These are phyloP conservation scores for Sthenelais limicola DNA, from an alignment of 2,888 invertebrate species.

Conservation along the genomic window DNA sequence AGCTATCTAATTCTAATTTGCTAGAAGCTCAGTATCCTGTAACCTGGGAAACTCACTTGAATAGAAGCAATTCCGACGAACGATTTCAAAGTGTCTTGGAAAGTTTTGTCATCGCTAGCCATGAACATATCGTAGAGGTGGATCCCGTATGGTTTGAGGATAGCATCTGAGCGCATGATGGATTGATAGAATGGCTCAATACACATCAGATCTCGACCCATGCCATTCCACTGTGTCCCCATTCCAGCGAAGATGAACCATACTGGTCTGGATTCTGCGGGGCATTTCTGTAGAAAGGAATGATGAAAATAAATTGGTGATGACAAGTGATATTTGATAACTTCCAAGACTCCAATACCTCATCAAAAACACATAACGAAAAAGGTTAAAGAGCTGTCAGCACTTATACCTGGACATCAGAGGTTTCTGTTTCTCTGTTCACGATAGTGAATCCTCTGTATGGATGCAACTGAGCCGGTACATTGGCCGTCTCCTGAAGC, in stretches of 20 bases:
- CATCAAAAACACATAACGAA: neutral
- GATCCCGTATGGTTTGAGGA: constrained; percentile 84
- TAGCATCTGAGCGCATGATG: constrained; percentile 83
- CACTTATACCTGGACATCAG: constrained; percentile 57
- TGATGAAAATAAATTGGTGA: neutral
- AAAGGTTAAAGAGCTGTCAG: too few species aligned
- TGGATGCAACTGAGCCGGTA: constrained; percentile 79
- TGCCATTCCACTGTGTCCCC: constrained; percentile 98
- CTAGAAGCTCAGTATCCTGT: too few species aligned
- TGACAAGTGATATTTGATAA: constrained; percentile 32
- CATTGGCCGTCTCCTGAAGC: constrained; percentile 61
- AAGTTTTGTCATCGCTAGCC: constrained; percentile 82
- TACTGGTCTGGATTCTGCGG: constrained; percentile 81
- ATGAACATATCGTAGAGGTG: constrained; percentile 87
- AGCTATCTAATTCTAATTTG: too few species aligned
- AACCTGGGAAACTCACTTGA: constrained; percentile 79
- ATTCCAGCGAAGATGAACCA: constrained; percentile 97
- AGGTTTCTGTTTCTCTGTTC: constrained; percentile 73
- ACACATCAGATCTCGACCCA: constrained; percentile 89
- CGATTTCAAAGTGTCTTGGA: constrained; percentile 89
- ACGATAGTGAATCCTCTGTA: constrained; percentile 88
- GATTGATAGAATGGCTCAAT: constrained; percentile 87
- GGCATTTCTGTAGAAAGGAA: constrained; percentile 56
- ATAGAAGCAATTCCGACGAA: constrained; percentile 96
- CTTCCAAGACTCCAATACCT: neutral